These are phyloP conservation scores for Sinocyclocheilus anophthalmus DNA, from an alignment of 2,113 vertebrate genomes.

Conservation along the genomic window DNA sequence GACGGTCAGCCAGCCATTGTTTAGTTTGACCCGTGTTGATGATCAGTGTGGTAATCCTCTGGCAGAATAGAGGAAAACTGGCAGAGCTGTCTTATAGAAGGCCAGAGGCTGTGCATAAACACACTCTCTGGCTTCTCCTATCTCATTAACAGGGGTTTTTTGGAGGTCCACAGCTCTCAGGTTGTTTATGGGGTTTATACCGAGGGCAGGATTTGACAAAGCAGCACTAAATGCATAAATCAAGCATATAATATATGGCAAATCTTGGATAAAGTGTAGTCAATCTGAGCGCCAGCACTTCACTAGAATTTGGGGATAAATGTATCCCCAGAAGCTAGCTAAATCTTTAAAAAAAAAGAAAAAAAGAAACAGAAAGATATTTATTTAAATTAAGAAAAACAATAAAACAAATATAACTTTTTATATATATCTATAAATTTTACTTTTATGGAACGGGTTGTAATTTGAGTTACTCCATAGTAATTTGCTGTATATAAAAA, in stretches of 20 bases:
- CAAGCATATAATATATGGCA: neutral
- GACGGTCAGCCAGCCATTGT: conserved; percentile 56
- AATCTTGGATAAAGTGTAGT: neutral
- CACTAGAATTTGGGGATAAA: neutral
- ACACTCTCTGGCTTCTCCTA: conserved; percentile 31
- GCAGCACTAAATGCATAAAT: conserved; percentile 2
- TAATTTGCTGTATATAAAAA: neutral
- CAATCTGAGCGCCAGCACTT: neutral
- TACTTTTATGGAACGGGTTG: neutral
- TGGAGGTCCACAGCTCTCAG: neutral
- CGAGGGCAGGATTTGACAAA: neutral
- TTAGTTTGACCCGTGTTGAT: conserved; percentile 59
- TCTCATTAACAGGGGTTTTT: conserved; percentile 5
- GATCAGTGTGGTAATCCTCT: conserved; percentile 41
- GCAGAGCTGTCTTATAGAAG: neutral
- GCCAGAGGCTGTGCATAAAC: neutral
- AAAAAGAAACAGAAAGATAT: too few species aligned
- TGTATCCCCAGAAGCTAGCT: neutral
- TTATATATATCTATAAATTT: neutral
- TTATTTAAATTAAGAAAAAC: neutral
- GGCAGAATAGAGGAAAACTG: neutral
- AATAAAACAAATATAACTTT: neutral
- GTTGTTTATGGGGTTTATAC: conserved; percentile 24
- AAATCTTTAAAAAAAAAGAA: neutral
- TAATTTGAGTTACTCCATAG: neutral